Evolutionary conservation across 2,888 invertebrate genomes (phyloP).

Genomic region (Drosophila barbarae): DNA sequence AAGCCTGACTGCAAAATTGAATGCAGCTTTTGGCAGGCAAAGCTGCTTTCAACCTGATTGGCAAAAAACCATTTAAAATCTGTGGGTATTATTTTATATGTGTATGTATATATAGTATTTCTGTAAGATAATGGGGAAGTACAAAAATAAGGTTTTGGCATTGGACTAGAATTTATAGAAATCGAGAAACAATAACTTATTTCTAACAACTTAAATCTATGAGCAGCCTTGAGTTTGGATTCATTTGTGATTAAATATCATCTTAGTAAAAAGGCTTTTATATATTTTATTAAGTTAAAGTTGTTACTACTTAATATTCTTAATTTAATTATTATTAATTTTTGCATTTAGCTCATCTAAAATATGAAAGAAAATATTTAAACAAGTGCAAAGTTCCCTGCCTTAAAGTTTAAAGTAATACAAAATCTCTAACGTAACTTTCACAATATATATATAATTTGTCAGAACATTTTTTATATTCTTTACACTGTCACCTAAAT

Average conservation of each 20-base stretch:
- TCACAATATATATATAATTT: neutral
- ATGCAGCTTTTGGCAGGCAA: conserved; percentile 22
- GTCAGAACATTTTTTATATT: neutral
- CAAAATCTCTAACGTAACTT: neutral
- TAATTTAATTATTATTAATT: neutral
- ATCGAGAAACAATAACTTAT: neutral
- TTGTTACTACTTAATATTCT: neutral
- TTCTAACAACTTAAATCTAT: neutral
- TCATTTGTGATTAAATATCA: neutral
- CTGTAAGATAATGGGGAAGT: neutral
- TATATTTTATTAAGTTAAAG: neutral
- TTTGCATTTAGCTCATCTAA: neutral
- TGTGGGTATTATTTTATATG: neutral
- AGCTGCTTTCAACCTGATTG: conserved; percentile 16
- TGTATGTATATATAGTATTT: neutral
- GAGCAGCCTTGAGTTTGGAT: neutral
- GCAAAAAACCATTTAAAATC: conserved; percentile 1
- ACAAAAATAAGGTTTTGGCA: no score
- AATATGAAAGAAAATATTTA: neutral
- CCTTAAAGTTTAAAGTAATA: no score
- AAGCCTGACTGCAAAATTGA: conserved; percentile 5
- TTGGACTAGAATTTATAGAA: neutral
- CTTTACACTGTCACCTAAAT: neutral
- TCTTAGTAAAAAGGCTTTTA: neutral
- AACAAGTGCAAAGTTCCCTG: neutral